phyloP scores from a whole-genome alignment of 2,888 invertebrate species.

The Catocala nupta region DNA sequence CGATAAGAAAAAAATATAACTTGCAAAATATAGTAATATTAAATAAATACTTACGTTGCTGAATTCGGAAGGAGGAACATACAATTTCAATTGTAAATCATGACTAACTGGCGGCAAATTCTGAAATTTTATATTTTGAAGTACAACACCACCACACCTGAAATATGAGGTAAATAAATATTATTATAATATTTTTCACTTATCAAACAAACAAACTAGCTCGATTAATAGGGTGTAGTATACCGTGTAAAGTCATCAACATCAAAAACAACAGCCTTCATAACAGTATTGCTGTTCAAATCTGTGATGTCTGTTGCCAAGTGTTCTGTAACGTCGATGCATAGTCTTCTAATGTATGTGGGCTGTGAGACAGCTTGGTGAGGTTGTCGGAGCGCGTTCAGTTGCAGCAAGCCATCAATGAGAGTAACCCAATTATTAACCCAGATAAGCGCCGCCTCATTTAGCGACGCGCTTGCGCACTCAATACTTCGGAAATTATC shows the following conservation, averaged over 20 bases:
- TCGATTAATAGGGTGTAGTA: no score
- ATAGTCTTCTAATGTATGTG: conserved; percentile 65
- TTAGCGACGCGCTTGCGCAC: conserved; percentile 46
- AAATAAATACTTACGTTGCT: not conserved
- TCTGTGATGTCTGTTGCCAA: not conserved
- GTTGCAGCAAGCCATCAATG: conserved; percentile 93
- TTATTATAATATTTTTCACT: not conserved
- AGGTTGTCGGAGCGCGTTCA: conserved; percentile 88
- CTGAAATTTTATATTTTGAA: not conserved
- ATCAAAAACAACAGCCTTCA: conserved; percentile 32
- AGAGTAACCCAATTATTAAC: conserved; percentile 92
- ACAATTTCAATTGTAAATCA: not conserved
- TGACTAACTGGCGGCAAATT: not conserved
- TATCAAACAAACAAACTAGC: no score
- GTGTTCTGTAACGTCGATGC: conserved; percentile 50
- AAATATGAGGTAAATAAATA: not conserved
- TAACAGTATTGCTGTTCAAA: conserved; percentile 13
- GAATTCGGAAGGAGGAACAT: not conserved
- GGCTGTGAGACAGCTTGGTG: conserved; percentile 89
- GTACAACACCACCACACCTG: not conserved
- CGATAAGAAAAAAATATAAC: no score
- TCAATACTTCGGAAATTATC: conserved; percentile 59
- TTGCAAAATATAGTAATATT: no score
- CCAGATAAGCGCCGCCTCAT: conserved; percentile 84
- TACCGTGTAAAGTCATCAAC: conserved; percentile 27